Evolutionary conservation across 2,797 vertebrate genomes (phyloP).

Genomic region (Notoglanidium macrostoma): DNA sequence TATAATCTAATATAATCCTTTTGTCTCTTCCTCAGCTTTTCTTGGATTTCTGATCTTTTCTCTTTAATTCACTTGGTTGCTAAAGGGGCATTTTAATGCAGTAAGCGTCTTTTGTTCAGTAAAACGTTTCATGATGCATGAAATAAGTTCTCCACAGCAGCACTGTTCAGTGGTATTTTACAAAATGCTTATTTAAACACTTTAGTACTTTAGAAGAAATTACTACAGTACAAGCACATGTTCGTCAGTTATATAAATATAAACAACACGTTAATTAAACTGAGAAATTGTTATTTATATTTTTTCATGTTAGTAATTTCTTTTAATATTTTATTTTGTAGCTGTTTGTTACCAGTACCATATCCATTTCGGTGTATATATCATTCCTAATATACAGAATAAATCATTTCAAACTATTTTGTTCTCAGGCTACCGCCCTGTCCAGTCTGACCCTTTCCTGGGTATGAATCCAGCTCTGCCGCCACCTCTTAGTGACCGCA

Average conservation of each 20-base stretch:
- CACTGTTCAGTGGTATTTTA: background rate
- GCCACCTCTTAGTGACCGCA: conserved; percentile 93
- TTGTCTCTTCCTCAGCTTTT: conserved; percentile 64
- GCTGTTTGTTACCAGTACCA: background rate
- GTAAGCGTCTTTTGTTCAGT: conserved; percentile 50
- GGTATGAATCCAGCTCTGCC: conserved; percentile 81
- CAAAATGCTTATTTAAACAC: background rate
- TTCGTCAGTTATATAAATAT: background rate
- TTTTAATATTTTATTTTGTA: background rate
- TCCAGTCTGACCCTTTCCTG: conserved; percentile 84
- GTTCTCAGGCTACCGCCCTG: conserved; percentile 87
- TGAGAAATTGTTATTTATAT: background rate
- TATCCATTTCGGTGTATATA: background rate
- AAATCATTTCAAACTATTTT: conserved; percentile 22
- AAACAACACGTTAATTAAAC: background rate
- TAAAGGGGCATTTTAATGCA: conserved; percentile 72
- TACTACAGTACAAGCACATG: background rate
- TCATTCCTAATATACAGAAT: background rate
- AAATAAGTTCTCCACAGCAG: background rate
- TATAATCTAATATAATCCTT: conserved; percentile 37
- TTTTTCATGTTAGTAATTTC: background rate
- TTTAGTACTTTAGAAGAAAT: background rate
- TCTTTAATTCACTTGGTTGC: conserved; percentile 63
- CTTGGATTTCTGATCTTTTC: conserved; percentile 77
- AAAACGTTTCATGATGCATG: conserved; percentile 7